Base-by-base conservation (phyloP, 2,113 vertebrate species). In the Pelvicachromis taeniatus region DNA sequence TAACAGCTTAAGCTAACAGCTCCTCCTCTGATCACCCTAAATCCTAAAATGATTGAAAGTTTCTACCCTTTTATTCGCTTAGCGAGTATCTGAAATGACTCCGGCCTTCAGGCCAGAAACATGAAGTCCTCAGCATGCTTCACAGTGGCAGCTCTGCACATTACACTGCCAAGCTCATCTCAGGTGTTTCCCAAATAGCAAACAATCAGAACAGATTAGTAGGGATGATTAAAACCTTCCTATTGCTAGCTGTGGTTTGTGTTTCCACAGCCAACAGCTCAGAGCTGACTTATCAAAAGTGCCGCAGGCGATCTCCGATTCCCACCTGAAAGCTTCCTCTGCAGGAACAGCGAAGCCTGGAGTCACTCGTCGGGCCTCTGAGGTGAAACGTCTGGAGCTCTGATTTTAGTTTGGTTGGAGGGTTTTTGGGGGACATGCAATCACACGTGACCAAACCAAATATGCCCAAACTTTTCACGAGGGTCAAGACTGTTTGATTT, bases 121-220 rank as follows among this genome's bases (percentile, higher is more conserved):
- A 1, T 17, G 12, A 65, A 21, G 19, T 13, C 29, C 50, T 56
- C 21, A 17, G 77, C 23, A 2, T 1, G 75, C 75, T 40, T 78
- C 52, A 40, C 21, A 35, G 9, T 16, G 14, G 12, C 56, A 7
- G 50, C 50, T n/a, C 19, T 52, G 50, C 17, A 16, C 16, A 16
- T 12, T 38, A n/a, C 0, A 0, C 35, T 9, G 38, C 21, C 0
- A 1, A 68, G 35, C n/a, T 68, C 38, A 1, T 42, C n/a, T 23
- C 11, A 68, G 4, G 12, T 3, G 7, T 42, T 68, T 42, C 0
- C n/a, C 23, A 9, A 68, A 68, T 26, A 42, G 13, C 38, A 70
- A 48, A 19, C 14, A 17, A 29, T 3, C 45, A 16, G 65, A 48
- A 21, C 26, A 50, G 42, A 73, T 26, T 26, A 70, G 23, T 17